Percentiles rank a stretch among this genome's conserved stretches.
phyloP scores from a whole-genome alignment of 2,113 vertebrate species.

The Thinocorus orbignyianus region DNA sequence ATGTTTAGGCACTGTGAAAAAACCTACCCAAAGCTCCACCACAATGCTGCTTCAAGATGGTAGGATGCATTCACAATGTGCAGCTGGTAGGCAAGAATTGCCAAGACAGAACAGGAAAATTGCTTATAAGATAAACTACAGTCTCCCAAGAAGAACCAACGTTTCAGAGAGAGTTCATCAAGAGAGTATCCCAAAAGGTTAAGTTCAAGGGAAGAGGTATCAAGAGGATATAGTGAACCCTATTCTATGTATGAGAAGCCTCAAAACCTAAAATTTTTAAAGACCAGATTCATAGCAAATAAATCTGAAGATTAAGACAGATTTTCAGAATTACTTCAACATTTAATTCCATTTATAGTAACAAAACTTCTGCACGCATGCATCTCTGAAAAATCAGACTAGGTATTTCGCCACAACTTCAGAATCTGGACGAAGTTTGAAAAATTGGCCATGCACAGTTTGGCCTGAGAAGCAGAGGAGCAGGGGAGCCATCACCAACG shows the following conservation, averaged over 20 bases:
- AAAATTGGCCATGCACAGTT: background rate
- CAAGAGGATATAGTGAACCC: background rate
- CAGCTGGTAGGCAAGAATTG: background rate
- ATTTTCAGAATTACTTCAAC: background rate
- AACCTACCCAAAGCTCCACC: background rate
- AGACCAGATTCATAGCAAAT: background rate
- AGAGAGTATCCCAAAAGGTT: background rate
- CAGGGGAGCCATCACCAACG: background rate
- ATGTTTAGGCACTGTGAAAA: background rate
- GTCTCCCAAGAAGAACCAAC: background rate
- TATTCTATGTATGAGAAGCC: rapidly evolving
- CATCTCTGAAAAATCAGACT: background rate
- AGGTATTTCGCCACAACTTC: rapidly evolving
- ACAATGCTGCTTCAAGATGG: background rate
- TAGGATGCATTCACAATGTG: background rate
- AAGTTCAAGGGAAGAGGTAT: background rate
- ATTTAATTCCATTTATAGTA: background rate
- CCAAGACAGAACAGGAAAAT: background rate
- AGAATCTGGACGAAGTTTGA: background rate
- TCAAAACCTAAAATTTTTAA: background rate
- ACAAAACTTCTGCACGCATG: rapidly evolving
- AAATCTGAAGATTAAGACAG: background rate
- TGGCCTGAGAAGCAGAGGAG: background rate
- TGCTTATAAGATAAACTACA: background rate
- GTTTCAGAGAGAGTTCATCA: background rate